Base-by-base conservation (phyloP, 2,113 vertebrate genomes). In the Nibea albiflora region DNA sequence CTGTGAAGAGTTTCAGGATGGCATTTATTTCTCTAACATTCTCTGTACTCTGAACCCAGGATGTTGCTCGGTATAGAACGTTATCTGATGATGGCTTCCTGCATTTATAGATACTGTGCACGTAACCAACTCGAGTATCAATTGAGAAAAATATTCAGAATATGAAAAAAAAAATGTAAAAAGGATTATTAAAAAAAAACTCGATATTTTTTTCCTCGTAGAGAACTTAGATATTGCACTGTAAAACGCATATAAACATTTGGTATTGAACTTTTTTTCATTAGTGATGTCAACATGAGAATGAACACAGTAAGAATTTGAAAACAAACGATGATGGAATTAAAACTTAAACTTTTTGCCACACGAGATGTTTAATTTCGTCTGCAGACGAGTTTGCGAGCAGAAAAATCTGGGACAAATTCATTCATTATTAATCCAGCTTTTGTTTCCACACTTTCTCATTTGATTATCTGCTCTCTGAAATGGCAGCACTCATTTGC, bases 371-470 rank as follows among this genome's bases (percentile, higher is more conserved):
- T 80, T 85, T 85, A 68, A 89, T 85, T 89, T 90, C 19, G 20
- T 49, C 77, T 74, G 31, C 76, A 77, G 62, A 72, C 10, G 6
- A 17, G 67, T 86, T 92, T 84, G 50, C 78, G 78, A 86, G 62
- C 44, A 20, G 22, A 20, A 58, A 70, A 91, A 93, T 87, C 89
- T 91, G 84, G 89, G 90, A 90, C 88, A 84, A 83, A 83, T 85
- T 86, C 86, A 93, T 93, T 80, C 58, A 93, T 90, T 92, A 92
- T 95, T 95, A 85, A 92, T 86, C 49, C 47, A 47, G 31, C 79
- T 87, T 93, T 94, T 92, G 90, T 93, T 90, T 92, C 83, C 71
- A 90, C 90, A 79, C 69, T 79, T 88, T 93, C 89, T 85, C 79
- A 86, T 91, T 91, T 92, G 89, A 93, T 94, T 90, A 91, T 90